Evolutionary conservation across 2,888 invertebrate genomes (phyloP).

Genomic region (Galerucella nymphaeae): DNA sequence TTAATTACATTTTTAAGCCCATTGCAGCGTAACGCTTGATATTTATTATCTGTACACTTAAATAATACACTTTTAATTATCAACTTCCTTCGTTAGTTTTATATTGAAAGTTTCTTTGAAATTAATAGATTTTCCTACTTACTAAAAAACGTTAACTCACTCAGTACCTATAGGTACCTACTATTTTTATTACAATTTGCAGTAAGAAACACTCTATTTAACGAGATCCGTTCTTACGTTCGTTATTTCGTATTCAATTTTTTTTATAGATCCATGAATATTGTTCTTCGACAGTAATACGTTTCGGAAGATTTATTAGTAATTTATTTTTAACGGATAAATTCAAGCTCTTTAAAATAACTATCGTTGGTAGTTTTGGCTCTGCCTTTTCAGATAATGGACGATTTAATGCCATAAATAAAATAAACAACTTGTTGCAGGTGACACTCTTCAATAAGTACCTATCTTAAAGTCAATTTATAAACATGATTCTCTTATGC

Average conservation of each 20-base stretch:
- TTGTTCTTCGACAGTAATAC: neutral
- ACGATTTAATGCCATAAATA: no score
- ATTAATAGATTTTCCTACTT: neutral
- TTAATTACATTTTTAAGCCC: neutral
- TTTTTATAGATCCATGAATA: neutral
- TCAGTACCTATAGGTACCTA: no score
- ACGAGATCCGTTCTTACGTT: no score
- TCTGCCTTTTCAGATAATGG: neutral
- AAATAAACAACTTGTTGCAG: neutral
- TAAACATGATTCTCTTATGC: neutral
- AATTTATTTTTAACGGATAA: neutral
- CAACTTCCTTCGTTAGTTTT: neutral
- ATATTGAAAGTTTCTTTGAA: neutral
- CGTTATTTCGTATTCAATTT: neutral
- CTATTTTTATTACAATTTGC: no score
- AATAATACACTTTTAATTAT: neutral
- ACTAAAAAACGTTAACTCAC: no score
- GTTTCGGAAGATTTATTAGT: conserved; percentile 6
- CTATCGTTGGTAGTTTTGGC: neutral
- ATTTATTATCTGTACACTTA: neutral
- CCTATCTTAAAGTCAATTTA: neutral
- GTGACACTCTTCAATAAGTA: neutral
- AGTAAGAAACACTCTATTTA: no score
- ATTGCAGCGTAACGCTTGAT: neutral
- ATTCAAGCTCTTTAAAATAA: neutral